Evolutionary conservation across 2,113 vertebrate genomes (phyloP).

Genomic region (Psephotus haematonotus): DNA sequence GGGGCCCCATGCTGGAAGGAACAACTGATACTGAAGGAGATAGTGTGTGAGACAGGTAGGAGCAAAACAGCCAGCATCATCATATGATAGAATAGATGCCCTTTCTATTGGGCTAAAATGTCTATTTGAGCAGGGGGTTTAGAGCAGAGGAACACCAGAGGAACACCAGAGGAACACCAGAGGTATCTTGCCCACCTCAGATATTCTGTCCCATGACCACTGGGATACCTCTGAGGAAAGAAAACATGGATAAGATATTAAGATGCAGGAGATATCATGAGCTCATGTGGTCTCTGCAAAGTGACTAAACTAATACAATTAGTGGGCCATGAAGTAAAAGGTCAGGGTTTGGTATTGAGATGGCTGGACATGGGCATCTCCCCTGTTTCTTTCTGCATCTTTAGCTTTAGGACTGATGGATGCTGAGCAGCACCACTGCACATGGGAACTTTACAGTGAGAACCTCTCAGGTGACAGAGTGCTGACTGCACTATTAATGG

Average conservation of each 20-base stretch:
- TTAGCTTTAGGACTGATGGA: background rate
- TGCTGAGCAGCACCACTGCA: background rate
- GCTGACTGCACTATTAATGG: background rate
- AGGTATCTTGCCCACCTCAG: background rate
- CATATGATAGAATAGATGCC: background rate
- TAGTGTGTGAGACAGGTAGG: background rate
- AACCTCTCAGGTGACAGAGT: accelerated
- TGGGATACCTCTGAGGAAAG: background rate
- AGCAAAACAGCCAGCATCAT: background rate
- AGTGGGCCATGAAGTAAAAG: background rate
- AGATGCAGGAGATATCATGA: background rate
- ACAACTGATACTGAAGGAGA: background rate
- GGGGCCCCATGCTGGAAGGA: background rate
- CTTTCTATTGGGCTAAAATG: background rate
- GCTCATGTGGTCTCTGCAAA: background rate
- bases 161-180: no score
- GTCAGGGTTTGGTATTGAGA: background rate
- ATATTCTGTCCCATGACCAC: background rate
- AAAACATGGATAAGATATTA: background rate
- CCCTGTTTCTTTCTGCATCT: background rate
- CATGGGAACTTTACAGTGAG: background rate
- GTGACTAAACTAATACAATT: background rate
- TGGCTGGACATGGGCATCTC: background rate
- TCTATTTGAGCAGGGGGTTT: background rate
- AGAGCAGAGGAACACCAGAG: background rate